Base-by-base conservation (phyloP, 2,888 invertebrate genomes). In the Amitus sp. region DNA sequence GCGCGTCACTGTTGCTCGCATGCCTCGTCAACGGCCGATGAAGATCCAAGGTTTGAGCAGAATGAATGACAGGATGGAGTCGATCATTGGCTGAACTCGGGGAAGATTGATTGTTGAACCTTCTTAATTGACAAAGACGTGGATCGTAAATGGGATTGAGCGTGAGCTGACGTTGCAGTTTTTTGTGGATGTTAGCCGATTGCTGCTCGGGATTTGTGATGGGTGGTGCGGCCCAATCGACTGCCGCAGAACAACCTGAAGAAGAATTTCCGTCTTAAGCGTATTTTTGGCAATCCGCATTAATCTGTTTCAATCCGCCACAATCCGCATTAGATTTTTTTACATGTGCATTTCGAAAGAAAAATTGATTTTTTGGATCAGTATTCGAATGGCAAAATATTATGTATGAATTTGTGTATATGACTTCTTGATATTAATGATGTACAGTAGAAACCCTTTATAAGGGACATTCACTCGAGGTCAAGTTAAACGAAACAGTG, bases 141-240 rank as follows among this genome's bases (percentile, higher is more conserved):
- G 93, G 91, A 83, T 95, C 94, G 68, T 89, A 89, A 15, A 85
- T 84, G 0, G 94, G 94, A 82, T 94, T 93, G n/a, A 95, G 81
- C 10, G 93, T 92, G 42, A 93, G 83, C 76, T 94, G 93, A 3
- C 94, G 85, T 66, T 90, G 90, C 27, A 95, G 84, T 80, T 93
- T 94, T 53, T 89, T 85, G 75, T 95, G 94, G 58, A 90, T 85
- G 76, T 93, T 93, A n/a, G 70, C 74, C 10, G 76, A 71, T 50
- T 80, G 78, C 12, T 73, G 66, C 12, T 80, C 78, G 2, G 74
- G 64, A 62, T 75, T 77, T 18, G 67, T 66, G 6, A 74, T 69
- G 51, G 75, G 68, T 5, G 77, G 71, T 10, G 77, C 71, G 79
- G 61, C 80, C 84, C 73, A 77, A 13, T 73, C 75, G 6, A 72